Base-by-base conservation (phyloP, 2,797 vertebrate genomes). In the Fistularia commersonii region DNA sequence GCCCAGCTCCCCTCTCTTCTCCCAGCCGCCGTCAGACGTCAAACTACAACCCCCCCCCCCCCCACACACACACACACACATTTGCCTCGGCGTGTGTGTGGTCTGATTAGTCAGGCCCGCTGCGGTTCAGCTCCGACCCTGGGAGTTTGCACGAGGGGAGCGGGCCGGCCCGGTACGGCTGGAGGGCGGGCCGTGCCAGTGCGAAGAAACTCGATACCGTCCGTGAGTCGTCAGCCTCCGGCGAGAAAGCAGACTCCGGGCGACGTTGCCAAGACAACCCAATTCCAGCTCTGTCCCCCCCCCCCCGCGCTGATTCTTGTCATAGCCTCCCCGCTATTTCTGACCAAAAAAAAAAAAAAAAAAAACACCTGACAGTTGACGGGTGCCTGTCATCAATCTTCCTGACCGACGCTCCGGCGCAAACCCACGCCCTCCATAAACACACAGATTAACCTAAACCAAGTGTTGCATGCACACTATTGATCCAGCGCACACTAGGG, bases 61-160 rank as follows among this genome's bases (percentile, higher is more conserved):
- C 8, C 48, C n/a, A 8, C 48, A 54, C 45, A 37, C 42, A 51
- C 64, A n/a, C 61, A 57, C 62, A 60, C 39, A 14, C 31, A 8
- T 64, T 56, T 38, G 58, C 48, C 32, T 51, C 41, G n/a, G n/a
- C 32, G 57, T 11, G 60, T 75, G 82, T 86, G 86, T 84, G 83
- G 84, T 87, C 84, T 73, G 75, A 67, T 79, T 77, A 77, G 65
- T 70, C 79, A 57, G 70, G 69, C 54, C 57, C 54, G 13, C 56
- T 54, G 77, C 3, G 66, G 76, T 73, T 75, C 39, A 45, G 52
- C 60, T 60, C 66, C 79, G 74, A 78, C 80, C 76, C 61, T n/a
- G 62, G 48, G 70, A 83, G 75, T 50, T 76, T 67, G 67, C 12
- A 40, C 14, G 48, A 44, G 48, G 41, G 44, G 55, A 58, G 41